Conservation (phyloP, 35 echinoderm and acorn worm genomes). For the Patiria miniata region DNA sequence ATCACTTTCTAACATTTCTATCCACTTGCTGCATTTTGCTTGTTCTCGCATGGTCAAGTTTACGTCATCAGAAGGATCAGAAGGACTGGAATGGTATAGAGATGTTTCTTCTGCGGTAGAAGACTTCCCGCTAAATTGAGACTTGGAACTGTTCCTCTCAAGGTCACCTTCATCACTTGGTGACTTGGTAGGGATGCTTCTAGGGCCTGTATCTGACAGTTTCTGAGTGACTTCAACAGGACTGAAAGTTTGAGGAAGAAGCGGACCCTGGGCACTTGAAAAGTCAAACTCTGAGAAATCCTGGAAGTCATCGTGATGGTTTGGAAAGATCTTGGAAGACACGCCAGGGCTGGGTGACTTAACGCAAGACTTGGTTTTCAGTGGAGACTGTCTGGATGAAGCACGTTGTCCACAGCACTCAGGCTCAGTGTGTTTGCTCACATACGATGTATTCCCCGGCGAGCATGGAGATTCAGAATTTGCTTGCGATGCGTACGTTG, state of each 20-base stretch:
- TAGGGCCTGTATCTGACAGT: not conserved
- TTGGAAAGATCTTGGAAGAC: not conserved
- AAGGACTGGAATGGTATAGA: not conserved
- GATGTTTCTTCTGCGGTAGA: not conserved
- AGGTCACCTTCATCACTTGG: not conserved
- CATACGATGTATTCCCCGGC: not conserved
- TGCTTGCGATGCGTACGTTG: not conserved
- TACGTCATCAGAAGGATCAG: not conserved
- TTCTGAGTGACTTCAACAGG: not conserved
- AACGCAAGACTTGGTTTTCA: not conserved
- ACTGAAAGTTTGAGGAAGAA: not conserved
- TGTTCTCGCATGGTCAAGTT: not conserved
- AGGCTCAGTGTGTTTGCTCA: not conserved
- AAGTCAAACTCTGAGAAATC: constrained; percentile 28
- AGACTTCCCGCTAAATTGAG: not conserved
- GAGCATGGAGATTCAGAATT: not conserved
- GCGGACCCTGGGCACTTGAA: not conserved
- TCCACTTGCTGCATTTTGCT: not conserved
- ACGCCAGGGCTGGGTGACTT: not conserved
- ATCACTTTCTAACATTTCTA: too few relatives aligned
- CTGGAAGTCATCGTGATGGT: not conserved
- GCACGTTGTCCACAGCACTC: not conserved
- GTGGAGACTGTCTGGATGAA: not conserved
- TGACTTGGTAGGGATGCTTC: not conserved
- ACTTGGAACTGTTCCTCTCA: too few relatives aligned